These are phyloP conservation scores for Gorilla gorilla DNA, from an alignment of 2,113 vertebrate genomes.

Conservation along the genomic window DNA sequence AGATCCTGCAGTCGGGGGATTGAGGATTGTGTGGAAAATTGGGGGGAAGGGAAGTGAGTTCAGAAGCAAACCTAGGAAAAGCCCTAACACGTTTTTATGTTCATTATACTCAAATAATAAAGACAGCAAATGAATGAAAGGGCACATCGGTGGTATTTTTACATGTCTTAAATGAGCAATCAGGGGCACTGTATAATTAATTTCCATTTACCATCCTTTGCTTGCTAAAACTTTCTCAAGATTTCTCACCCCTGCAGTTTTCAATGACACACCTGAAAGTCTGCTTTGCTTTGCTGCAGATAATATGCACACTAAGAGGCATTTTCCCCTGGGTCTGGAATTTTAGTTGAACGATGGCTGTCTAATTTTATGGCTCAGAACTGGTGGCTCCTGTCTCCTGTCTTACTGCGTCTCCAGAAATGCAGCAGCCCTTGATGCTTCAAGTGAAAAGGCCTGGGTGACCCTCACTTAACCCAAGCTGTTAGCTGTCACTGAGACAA, in stretches of 20 bases:
- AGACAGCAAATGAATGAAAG: not conserved
- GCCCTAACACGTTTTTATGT: not conserved
- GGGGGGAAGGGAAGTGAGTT: not conserved
- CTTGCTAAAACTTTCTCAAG: not conserved
- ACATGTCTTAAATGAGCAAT: slow-evolving; percentile 25
- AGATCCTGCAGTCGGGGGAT: not conserved
- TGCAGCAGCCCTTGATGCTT: not conserved
- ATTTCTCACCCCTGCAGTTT: slow-evolving; percentile 46
- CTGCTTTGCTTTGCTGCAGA: not conserved
- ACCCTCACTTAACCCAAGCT: not conserved
- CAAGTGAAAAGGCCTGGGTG: not conserved
- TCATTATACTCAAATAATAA: not conserved
- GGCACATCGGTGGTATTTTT: not conserved
- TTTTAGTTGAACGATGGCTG: not conserved
- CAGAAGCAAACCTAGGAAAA: not conserved
- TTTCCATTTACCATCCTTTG: slow-evolving; percentile 30
- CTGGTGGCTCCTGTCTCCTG: not conserved
- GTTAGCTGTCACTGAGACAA: too few species aligned
- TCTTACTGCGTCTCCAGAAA: not conserved
- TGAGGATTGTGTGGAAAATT: not conserved
- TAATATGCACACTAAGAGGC: not conserved
- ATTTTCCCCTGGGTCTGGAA: not conserved
- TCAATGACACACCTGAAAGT: not conserved
- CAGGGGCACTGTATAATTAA: slow-evolving; percentile 9
- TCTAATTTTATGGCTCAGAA: not conserved